phyloP scores from a whole-genome alignment of 2,888 invertebrate genomes.

The Sphaerophoria taeniata region DNA sequence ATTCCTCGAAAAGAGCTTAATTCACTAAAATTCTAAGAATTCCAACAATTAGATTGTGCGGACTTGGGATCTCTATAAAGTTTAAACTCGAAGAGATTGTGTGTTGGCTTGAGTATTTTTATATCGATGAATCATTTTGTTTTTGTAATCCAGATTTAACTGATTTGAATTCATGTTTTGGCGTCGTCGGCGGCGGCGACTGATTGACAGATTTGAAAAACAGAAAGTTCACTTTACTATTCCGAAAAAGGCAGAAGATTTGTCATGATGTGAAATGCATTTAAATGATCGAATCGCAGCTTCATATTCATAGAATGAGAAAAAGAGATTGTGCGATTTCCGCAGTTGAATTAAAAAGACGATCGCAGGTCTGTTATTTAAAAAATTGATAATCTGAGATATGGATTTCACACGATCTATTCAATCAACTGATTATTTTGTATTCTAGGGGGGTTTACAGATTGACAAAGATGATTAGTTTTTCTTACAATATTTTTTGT shows the following conservation, averaged over 20 bases:
- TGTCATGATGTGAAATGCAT: slow-evolving; percentile 18
- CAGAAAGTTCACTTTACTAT: slow-evolving; percentile 6
- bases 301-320: background rate
- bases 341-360: slow-evolving; percentile 12
- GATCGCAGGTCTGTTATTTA: background rate
- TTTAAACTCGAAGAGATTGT: background rate
- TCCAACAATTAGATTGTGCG: background rate
- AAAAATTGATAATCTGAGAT: slow-evolving; percentile 14
- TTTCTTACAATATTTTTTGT: too few species aligned
- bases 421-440: background rate
- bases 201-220: background rate
- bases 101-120: slow-evolving; percentile 1
- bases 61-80: slow-evolving; percentile 3
- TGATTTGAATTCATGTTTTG: slow-evolving; percentile 5
- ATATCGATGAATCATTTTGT: slow-evolving; percentile 35
- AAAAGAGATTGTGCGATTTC: background rate
- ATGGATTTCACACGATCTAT: background rate
- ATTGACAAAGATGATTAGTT: too few species aligned
- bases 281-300: slow-evolving; percentile 3
- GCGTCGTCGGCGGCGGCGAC: background rate
- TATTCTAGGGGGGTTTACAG: too few species aligned
- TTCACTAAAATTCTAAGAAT: slow-evolving; percentile 54
- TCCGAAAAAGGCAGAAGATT: background rate
- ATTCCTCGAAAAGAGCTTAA: slow-evolving; percentile 46
- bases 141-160: slow-evolving; percentile 39